These are phyloP conservation scores for Platynereis dumerilii DNA, from an alignment of 2,888 invertebrate genomes.

Conservation along the genomic window DNA sequence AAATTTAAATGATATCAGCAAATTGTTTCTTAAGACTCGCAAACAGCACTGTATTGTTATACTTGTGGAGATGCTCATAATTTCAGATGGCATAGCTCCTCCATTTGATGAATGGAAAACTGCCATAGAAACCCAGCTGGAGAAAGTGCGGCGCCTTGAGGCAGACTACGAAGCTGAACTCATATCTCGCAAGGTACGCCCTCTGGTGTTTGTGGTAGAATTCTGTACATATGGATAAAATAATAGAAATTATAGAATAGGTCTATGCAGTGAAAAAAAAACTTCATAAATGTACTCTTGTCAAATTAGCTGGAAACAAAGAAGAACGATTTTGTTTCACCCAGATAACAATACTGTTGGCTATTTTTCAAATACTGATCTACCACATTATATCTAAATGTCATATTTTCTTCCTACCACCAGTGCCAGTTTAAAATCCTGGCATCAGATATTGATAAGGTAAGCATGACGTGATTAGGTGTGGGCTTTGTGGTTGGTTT, in stretches of 20 bases:
- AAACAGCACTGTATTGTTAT: too few relatives aligned
- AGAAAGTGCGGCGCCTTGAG: constrained; percentile 28
- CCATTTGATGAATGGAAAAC: constrained; percentile 38
- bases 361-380: too few relatives aligned
- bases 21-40: too few relatives aligned
- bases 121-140: constrained; percentile 27
- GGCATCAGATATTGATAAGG: constrained; percentile 7
- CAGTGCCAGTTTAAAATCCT: constrained; percentile 5
- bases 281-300: too few relatives aligned
- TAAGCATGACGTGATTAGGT: not conserved
- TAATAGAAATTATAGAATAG: not conserved
- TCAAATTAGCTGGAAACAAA: too few relatives aligned
- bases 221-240: not conserved
- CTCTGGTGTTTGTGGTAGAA: not conserved
- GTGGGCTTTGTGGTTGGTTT: too few relatives aligned
- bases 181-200: constrained; percentile 17
- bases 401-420: too few relatives aligned
- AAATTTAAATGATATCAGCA: too few relatives aligned
- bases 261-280: not conserved
- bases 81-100: constrained; percentile 30
- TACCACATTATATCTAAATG: too few relatives aligned
- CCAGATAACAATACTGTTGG: too few relatives aligned
- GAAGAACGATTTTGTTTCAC: too few relatives aligned
- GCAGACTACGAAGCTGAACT: constrained; percentile 21
- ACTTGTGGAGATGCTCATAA: too few relatives aligned